Evolutionary conservation across 2,797 vertebrate genomes (phyloP).

Genomic region (Crocodylus rhombifer): DNA sequence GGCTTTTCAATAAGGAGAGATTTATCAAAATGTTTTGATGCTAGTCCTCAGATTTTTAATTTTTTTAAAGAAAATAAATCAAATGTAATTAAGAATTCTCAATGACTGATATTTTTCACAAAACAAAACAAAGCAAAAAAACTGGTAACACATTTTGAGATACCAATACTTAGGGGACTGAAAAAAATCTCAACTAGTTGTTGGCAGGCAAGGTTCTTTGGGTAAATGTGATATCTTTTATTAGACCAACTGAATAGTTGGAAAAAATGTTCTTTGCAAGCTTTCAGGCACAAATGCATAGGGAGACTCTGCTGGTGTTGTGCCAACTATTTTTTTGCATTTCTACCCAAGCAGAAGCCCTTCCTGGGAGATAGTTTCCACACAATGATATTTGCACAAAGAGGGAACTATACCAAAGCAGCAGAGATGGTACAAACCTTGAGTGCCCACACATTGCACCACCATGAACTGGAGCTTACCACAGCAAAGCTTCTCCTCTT

Average conservation of each 20-base stretch:
- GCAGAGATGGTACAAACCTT: background rate
- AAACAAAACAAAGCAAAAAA: background rate
- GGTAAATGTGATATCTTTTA: too few relatives aligned
- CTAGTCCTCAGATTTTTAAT: background rate
- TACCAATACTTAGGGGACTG: too few relatives aligned
- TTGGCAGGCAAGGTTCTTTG: too few relatives aligned
- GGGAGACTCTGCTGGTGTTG: too few relatives aligned
- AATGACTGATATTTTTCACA: background rate
- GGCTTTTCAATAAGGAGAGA: background rate
- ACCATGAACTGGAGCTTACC: too few relatives aligned
- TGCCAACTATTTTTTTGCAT: background rate
- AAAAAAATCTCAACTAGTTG: too few relatives aligned
- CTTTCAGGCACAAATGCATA: too few relatives aligned
- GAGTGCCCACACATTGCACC: background rate
- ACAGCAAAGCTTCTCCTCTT: background rate
- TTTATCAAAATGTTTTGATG: background rate
- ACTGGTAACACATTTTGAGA: too few relatives aligned
- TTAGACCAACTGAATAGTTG: too few relatives aligned
- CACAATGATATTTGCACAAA: too few relatives aligned
- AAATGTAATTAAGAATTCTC: background rate
- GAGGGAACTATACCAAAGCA: rapidly evolving
- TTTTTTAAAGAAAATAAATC: rapidly evolving
- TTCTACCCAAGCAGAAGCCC: background rate
- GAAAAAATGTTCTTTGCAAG: too few relatives aligned
- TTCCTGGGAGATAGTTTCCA: rapidly evolving